These are phyloP conservation scores for Trichogramma dendrolimi DNA, from an alignment of 2,888 invertebrate species.

Conservation along the genomic window DNA sequence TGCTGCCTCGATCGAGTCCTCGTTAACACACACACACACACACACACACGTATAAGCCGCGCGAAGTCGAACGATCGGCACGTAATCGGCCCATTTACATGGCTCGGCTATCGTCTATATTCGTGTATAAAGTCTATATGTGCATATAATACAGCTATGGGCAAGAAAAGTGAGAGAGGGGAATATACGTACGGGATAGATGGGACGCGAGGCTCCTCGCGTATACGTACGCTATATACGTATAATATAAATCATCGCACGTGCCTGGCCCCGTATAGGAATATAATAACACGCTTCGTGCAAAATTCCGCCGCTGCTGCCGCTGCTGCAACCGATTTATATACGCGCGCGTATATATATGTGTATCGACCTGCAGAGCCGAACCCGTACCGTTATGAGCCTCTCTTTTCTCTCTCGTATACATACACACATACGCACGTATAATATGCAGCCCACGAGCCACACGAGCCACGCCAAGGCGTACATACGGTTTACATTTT, in stretches of 20 bases:
- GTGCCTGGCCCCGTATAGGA: slow-evolving; percentile 23
- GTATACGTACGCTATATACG: slow-evolving; percentile 12
- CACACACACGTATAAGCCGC: slow-evolving; percentile 16
- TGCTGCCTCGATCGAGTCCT: neutral
- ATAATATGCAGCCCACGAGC: too few species aligned
- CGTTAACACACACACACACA: neutral
- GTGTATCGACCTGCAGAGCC: neutral
- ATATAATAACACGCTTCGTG: too few species aligned
- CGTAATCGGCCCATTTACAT: slow-evolving; percentile 13
- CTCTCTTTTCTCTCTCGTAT: too few species aligned
- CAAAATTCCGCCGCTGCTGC: neutral
- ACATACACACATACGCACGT: too few species aligned
- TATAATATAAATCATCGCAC: neutral
- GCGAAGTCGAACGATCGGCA: slow-evolving; percentile 4
- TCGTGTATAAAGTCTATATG: neutral
- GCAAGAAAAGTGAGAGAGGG: too few species aligned
- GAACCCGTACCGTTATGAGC: neutral
- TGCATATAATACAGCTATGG: neutral
- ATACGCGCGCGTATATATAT: neutral
- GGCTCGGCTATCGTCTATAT: neutral
- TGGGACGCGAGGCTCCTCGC: neutral
- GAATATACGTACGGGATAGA: too few species aligned
- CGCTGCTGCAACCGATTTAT: neutral
- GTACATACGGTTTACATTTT: too few species aligned
- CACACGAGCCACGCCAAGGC: too few species aligned